Base-by-base conservation (phyloP, 2,113 vertebrate genomes). In the Haemorhous mexicanus region DNA sequence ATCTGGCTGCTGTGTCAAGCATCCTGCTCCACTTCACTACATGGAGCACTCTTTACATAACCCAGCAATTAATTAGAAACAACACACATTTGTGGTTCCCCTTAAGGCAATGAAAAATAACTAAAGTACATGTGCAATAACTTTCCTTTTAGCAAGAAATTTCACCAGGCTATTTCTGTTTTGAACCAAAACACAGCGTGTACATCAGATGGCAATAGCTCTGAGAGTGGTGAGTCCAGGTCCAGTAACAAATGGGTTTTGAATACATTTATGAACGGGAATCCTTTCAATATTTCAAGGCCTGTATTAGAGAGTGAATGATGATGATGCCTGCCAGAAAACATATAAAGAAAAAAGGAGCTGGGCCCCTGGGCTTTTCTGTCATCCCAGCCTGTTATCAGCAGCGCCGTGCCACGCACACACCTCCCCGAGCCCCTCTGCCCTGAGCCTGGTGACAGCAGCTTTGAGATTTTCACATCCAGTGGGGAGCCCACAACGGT, bases 351-450 rank as follows among this genome's bases (percentile, higher is more conserved):
- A 41, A 72, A 33, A 89, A 87, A 84, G 62, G 6, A 18, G 18
- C 69, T 58, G 52, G n/a, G 50, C 35, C 46, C 24, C 39, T 32
- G 74, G 56, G 53, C 74, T 89, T 58, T 84, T 80, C 69, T 73
- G 44, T 77, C 79, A 78, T 43, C 26, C 1, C 1, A 52, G 43
- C 24, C 80, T 64, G 64, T 61, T 89, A 52, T 46, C 77, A 89
- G 43, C 59, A 81, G 30, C 0, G 0, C 3, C 3, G 76, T 53
- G 76, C 87, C 52, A 43, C 0, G 3, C 50, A 44, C 0, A 0
- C 7, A 5, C n/a, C 43, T 90, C 88, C 81, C 49, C 0, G 0
- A 0, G 84, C 27, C 35, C 35, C 47, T 77, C 72, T 86, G 41
- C 33, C 69, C 74, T 12, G 17, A 37, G 37, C 15, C 69, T 20